These are phyloP conservation scores for Scrobipalpa costella DNA, from an alignment of 2,888 invertebrate species.

Conservation along the genomic window DNA sequence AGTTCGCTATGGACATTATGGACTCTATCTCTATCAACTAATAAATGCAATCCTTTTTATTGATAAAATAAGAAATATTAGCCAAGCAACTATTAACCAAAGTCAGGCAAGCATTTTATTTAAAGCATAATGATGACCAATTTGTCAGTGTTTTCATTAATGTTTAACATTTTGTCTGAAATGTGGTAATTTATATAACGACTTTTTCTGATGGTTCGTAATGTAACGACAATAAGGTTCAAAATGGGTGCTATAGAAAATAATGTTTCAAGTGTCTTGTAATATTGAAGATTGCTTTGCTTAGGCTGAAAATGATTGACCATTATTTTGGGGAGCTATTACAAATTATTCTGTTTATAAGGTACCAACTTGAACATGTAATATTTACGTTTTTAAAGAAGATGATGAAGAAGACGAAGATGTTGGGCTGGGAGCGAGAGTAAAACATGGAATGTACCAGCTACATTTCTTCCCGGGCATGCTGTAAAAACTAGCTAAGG, in stretches of 20 bases:
- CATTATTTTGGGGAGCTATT: not conserved
- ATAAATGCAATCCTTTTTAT: no score
- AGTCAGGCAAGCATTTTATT: not conserved
- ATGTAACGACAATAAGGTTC: not conserved
- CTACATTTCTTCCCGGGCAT: no score
- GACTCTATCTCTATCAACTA: no score
- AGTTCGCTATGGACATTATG: no score
- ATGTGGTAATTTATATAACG: not conserved
- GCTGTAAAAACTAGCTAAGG: no score
- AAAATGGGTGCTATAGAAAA: not conserved
- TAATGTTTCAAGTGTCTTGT: not conserved
- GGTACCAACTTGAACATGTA: no score
- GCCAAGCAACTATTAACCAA: not conserved
- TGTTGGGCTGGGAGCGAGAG: no score
- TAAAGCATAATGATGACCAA: not conserved
- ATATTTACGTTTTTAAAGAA: no score
- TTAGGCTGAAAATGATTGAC: not conserved
- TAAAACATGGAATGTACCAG: no score
- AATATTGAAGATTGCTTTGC: not conserved
- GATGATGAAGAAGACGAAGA: no score
- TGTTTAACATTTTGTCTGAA: not conserved
- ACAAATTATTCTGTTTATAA: no score
- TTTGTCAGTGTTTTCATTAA: not conserved
- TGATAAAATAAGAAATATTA: not conserved
- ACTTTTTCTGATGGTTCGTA: not conserved